Evolutionary conservation across 2,888 invertebrate genomes (phyloP).

Genomic region (Eurois occulta): DNA sequence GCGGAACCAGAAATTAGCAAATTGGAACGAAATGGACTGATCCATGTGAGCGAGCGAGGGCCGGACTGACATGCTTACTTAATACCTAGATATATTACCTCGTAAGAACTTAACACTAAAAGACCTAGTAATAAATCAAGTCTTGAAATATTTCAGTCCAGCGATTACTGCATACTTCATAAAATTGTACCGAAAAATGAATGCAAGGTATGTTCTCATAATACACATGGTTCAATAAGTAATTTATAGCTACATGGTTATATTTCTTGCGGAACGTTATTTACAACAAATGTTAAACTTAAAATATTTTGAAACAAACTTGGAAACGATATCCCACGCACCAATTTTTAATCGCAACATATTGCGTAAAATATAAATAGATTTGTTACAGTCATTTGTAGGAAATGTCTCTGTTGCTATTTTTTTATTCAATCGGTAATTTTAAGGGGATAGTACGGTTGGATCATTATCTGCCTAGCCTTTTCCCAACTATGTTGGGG

Average conservation of each 20-base stretch:
- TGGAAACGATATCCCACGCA: constrained; percentile 43
- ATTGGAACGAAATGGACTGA: constrained; percentile 79
- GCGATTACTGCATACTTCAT: constrained; percentile 29
- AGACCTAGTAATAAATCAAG: constrained; percentile 20
- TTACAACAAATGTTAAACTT: constrained; percentile 7
- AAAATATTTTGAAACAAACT: constrained; percentile 32
- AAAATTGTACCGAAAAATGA: constrained; percentile 31
- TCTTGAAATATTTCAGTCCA: constrained; percentile 33
- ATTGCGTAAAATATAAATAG: not conserved
- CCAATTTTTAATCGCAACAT: constrained; percentile 22
- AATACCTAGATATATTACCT: constrained; percentile 27
- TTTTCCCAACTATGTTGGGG: too few relatives aligned
- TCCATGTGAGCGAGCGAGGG: constrained; percentile 60
- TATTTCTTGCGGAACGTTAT: constrained; percentile 13
- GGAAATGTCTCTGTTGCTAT: not conserved
- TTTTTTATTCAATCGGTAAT: not conserved
- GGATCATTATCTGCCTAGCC: not conserved
- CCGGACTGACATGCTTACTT: constrained; percentile 21
- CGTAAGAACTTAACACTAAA: constrained; percentile 17
- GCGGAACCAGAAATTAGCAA: constrained; percentile 80
- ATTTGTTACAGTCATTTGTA: not conserved
- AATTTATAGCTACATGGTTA: constrained; percentile 16
- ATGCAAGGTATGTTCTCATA: constrained; percentile 33
- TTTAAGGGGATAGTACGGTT: not conserved
- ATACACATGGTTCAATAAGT: constrained; percentile 27